Base-by-base conservation (phyloP, 2,797 vertebrate genomes). In the Amphiprion clarkii region DNA sequence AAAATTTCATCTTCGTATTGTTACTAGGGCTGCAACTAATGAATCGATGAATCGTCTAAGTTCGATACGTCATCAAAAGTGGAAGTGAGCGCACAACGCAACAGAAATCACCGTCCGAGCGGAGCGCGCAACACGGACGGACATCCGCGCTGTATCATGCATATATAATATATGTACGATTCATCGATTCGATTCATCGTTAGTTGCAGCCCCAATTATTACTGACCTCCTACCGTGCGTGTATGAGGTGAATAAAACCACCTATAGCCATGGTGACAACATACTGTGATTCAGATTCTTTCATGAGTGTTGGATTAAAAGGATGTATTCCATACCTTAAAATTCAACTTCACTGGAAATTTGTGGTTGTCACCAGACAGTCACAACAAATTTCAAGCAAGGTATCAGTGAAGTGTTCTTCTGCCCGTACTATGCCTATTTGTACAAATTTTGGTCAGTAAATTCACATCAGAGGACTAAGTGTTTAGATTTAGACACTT, bases 401-500 rank as follows among this genome's bases (percentile, higher is more conserved):
- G 23, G 7, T 36, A 9, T 27, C 6, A 2, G n/a, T 6, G 19
- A n/a, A 19, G 5, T 19, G 17, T 52, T 49, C 6, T 49, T 17
- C 48, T 49, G 6, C 8, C 51, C 5, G 17, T 31, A 14, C 39
- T 46, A 27, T 11, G 14, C 27, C 25, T 21, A 19, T 19, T n/a
- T 49, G 21, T 52, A 4, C 21, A 13, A 1, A 13, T 11, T 25
- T 3, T 12, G 23, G 2, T 3, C 2, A 27, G 25, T 36, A 12
- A 13, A 27, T 60, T 53, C 29, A 53, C 23, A 29, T 56, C 31
- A 33, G 60, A 76, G 72, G 62, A 55, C 67, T 14, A 29, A 25
- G n/a, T n/a, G 2, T 59, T 27, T 10, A 46, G 11, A 60, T 74
- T 67, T 40, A 67, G 19, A 67, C 56, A n/a, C 11, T 49, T 44